These are phyloP conservation scores for Trichogramma pretiosum DNA, from an alignment of 1,140 invertebrate species.

Conservation along the genomic window DNA sequence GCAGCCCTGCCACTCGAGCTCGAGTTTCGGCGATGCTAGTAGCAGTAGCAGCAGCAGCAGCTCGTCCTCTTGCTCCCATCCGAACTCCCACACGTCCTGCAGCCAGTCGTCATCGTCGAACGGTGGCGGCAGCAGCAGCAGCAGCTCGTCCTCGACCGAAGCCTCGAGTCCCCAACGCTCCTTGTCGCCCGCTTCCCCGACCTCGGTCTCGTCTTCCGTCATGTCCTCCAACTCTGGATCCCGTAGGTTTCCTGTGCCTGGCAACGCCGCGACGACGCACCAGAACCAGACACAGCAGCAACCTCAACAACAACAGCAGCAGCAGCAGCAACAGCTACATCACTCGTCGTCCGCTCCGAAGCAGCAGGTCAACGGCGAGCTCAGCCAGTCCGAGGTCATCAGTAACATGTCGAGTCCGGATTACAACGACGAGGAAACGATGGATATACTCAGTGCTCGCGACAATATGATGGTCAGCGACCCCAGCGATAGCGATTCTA, in stretches of 20 bases:
- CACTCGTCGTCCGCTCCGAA: conserved; percentile 30
- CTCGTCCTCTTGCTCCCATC: no score
- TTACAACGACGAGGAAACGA: conserved; percentile 67
- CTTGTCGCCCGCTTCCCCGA: conserved; percentile 68
- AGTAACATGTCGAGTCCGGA: conserved; percentile 81
- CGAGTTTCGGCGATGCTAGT: no score
- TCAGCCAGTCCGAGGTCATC: conserved; percentile 69
- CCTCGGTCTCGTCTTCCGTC: conserved; percentile 75
- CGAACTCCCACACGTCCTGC: conserved; percentile 40
- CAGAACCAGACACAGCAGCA: conserved; percentile 14
- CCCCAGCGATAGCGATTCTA: conserved; percentile 76
- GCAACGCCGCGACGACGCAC: conserved; percentile 19
- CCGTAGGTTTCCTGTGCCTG: conserved; percentile 40
- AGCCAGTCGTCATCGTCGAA: conserved; percentile 46
- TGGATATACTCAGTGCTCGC: conserved; percentile 56
- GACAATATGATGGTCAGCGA: conserved; percentile 77
- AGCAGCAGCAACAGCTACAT: conserved; percentile 25
- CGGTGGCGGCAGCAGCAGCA: no score
- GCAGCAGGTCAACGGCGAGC: conserved; percentile 47
- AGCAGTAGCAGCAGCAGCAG: no score
- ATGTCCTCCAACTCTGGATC: conserved; percentile 64
- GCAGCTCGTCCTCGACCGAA: conserved; percentile 55
- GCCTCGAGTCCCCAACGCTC: conserved; percentile 56
- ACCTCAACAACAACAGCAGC: conserved; percentile 13
- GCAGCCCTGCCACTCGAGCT: no score